Conservation (phyloP, 2,797 vertebrate species). For the Crenuchus spilurus region DNA sequence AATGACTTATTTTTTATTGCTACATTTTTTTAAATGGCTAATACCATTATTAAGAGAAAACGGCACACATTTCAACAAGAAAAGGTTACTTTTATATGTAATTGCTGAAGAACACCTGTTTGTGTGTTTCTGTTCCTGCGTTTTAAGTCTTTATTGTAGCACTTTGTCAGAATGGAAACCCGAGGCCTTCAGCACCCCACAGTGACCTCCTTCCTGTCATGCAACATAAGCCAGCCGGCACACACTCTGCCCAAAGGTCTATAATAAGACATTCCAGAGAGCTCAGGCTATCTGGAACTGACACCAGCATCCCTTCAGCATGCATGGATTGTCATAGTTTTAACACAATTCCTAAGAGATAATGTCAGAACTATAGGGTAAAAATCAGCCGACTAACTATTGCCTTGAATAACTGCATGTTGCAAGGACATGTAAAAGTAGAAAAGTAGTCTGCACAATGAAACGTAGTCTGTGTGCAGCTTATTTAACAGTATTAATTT, state of each 20-base stretch:
- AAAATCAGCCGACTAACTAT: neutral
- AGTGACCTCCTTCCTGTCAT: conserved; percentile 41
- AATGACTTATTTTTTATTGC: no score
- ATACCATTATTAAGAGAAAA: no score
- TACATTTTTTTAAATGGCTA: no score
- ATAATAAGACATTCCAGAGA: conserved; percentile 39
- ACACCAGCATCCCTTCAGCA: conserved; percentile 15
- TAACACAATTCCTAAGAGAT: neutral
- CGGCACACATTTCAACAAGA: neutral
- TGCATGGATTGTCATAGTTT: neutral
- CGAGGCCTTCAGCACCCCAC: conserved; percentile 16
- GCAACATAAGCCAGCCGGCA: conserved; percentile 39
- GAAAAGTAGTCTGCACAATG: no score
- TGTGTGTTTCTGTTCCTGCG: neutral
- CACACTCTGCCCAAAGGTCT: conserved; percentile 15
- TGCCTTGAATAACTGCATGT: neutral
- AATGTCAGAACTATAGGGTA: conserved; percentile 1
- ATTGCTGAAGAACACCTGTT: neutral
- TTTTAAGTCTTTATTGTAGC: neutral
- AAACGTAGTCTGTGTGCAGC: no score
- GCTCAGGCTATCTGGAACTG: conserved; percentile 9
- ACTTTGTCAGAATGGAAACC: conserved; percentile 16
- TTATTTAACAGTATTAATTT: no score
- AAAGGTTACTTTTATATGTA: conserved; percentile 1
- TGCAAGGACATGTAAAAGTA: neutral